Evolutionary conservation across 2,888 invertebrate species (phyloP).

Genomic region (Chrysomela aeneicollis): DNA sequence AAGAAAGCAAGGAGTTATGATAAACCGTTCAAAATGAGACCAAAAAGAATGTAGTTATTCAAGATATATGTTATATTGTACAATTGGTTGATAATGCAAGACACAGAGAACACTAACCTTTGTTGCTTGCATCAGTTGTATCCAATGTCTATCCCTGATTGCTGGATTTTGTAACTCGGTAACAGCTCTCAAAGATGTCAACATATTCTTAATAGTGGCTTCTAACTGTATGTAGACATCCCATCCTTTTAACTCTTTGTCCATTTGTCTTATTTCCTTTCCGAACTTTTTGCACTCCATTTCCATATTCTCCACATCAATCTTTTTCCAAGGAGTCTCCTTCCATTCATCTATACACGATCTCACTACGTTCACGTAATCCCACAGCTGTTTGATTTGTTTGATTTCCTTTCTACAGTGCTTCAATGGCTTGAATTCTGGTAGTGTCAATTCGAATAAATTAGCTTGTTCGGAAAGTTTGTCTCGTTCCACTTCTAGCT

Average conservation of each 20-base stretch:
- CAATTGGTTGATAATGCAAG: too few relatives aligned
- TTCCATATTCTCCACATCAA: constrained; percentile 94
- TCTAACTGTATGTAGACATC: constrained; percentile 84
- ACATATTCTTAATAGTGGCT: constrained; percentile 85
- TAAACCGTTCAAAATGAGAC: neutral
- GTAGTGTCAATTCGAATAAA: constrained; percentile 86
- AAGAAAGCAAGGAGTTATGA: constrained; percentile 25
- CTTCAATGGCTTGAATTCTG: constrained; percentile 82
- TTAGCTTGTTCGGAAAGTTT: constrained; percentile 76
- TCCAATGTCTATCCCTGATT: constrained; percentile 93
- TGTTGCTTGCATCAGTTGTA: constrained; percentile 91
- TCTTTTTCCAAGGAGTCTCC: constrained; percentile 90
- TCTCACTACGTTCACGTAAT: constrained; percentile 82
- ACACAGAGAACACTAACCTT: constrained; percentile 74
- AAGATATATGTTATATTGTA: too few relatives aligned
- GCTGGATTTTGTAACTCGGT: constrained; percentile 95
- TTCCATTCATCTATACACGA: constrained; percentile 92
- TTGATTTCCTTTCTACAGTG: constrained; percentile 79
- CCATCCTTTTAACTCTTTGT: constrained; percentile 82
- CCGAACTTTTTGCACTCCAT: constrained; percentile 90
- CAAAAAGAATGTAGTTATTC: too few relatives aligned
- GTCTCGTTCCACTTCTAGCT: constrained; percentile 74
- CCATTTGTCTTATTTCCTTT: constrained; percentile 81
- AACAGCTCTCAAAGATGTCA: constrained; percentile 91
- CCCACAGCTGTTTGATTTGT: constrained; percentile 86